Percentiles rank a stretch among this genome's conserved stretches.
phyloP scores from a whole-genome alignment of 2,113 vertebrate species.

The Actinemys pallida region DNA sequence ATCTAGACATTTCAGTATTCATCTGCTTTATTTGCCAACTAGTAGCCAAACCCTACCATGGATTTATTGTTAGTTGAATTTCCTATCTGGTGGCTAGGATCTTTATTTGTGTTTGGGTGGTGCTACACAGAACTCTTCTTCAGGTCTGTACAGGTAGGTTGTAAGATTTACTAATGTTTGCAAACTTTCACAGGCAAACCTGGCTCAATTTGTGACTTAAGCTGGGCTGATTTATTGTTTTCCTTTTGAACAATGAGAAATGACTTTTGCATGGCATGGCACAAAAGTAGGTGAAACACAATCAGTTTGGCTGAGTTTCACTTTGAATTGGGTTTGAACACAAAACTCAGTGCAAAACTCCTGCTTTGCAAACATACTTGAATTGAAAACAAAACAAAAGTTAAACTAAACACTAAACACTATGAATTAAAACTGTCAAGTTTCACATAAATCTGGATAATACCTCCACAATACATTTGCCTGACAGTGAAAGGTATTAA shows the following conservation, averaged over 20 bases:
- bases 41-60: background rate
- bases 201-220: background rate
- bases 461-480: background rate
- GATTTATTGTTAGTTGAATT: background rate
- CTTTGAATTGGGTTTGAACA: background rate
- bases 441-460: background rate
- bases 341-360: background rate
- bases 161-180: too few relatives aligned
- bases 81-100: background rate
- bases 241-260: background rate
- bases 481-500: background rate
- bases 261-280: background rate
- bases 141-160: background rate
- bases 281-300: background rate
- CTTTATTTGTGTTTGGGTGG: background rate
- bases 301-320: background rate
- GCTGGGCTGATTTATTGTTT: conserved; percentile 32
- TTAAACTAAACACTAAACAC: background rate
- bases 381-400: background rate
- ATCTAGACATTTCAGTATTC: background rate
- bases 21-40: background rate
- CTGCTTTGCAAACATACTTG: background rate
- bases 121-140: background rate
- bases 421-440: background rate
- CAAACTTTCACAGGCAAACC: too few relatives aligned